Conservation (phyloP, 2,113 vertebrate species). For the Girardinichthys multiradiatus region DNA sequence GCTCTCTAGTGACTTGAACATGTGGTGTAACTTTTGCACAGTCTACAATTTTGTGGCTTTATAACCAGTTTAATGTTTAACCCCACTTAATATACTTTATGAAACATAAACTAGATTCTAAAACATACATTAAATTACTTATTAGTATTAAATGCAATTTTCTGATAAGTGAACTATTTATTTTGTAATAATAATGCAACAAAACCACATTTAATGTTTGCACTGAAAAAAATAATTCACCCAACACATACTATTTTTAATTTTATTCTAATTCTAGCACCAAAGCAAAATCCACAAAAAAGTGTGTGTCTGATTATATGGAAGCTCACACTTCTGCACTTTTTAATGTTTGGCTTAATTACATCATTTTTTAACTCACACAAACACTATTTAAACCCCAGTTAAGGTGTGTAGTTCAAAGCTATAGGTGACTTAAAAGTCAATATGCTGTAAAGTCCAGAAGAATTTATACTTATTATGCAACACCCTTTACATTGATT, state of each 20-base stretch:
- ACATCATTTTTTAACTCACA: neutral
- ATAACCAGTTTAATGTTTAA: neutral
- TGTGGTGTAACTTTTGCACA: neutral
- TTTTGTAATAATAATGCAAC: too few species aligned
- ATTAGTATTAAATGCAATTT: neutral
- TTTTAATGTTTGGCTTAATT: conserved; percentile 3
- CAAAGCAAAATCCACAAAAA: neutral
- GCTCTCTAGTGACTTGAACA: conserved; percentile 66
- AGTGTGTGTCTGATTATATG: neutral
- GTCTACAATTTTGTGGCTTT: neutral
- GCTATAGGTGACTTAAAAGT: neutral
- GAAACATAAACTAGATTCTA: neutral
- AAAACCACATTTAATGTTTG: too few species aligned
- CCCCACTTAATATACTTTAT: neutral
- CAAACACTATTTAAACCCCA: neutral
- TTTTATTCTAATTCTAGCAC: neutral
- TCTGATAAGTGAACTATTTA: too few species aligned
- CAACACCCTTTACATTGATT: too few species aligned
- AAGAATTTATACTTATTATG: neutral
- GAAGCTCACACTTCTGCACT: neutral
- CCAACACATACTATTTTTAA: neutral
- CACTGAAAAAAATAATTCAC: neutral
- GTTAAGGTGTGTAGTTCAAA: conserved; percentile 1
- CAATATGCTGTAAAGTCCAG: neutral
- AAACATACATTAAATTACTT: too few species aligned